A percentile compares a stretch with the other conserved stretches of the same genome.
Conservation (phyloP, 2,797 vertebrate genomes). For the Neosilurus hyrtlii region DNA sequence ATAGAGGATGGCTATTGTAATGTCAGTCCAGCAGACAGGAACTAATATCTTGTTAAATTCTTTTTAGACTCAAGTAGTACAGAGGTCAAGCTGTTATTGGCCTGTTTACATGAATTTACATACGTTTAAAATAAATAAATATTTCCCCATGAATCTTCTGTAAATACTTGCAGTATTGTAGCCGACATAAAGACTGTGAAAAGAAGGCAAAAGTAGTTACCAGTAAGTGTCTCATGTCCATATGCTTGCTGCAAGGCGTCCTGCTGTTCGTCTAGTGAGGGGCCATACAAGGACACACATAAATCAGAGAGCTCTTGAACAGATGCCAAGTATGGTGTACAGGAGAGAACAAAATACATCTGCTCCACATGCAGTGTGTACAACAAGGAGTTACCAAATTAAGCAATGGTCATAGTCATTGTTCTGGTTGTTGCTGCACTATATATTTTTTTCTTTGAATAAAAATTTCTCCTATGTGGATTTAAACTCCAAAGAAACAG, state of each 20-base stretch:
- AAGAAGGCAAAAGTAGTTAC: conserved; percentile 57
- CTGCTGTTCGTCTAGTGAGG: conserved; percentile 41
- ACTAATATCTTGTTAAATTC: background rate
- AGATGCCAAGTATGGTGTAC: conserved; percentile 66
- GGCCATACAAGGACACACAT: conserved; percentile 58
- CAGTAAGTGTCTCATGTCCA: conserved; percentile 68
- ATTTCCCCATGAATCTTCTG: no score
- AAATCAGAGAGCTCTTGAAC: conserved; percentile 55
- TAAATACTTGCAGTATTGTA: background rate
- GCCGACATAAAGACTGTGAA: background rate
- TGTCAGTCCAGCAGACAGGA: background rate
- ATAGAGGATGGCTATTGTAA: background rate
- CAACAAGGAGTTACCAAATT: background rate
- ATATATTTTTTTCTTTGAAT: no score
- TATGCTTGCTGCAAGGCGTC: conserved; percentile 46
- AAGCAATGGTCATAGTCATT: background rate
- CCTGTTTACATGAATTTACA: background rate
- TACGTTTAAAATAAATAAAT: background rate
- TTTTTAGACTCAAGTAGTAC: background rate
- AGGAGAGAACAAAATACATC: conserved; percentile 56
- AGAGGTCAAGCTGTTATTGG: conserved; percentile 34
- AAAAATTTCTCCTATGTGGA: background rate
- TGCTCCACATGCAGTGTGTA: background rate
- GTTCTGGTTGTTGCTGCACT: background rate
- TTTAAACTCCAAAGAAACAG: background rate